Conservation (phyloP, 2,888 invertebrate genomes). For the Tenthredo distinguenda region DNA sequence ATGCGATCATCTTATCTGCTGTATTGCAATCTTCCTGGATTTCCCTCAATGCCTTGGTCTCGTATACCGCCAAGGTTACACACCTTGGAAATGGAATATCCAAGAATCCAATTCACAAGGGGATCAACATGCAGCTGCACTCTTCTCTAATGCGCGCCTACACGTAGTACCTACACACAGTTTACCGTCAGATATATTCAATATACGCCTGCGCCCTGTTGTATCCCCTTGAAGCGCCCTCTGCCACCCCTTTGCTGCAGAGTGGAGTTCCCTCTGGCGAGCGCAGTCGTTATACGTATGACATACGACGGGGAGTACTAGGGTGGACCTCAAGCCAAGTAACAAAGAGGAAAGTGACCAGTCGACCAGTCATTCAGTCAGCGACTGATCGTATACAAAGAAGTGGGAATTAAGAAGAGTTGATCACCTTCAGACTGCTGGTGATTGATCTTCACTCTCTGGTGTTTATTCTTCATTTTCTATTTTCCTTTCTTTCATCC, state of each 20-base stretch:
- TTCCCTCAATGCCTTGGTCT: not conserved
- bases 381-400: not conserved
- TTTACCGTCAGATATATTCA: not conserved
- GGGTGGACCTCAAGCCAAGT: not conserved
- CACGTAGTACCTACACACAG: too few relatives aligned
- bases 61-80: not conserved
- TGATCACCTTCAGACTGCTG: not conserved
- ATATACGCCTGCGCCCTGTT: slow-evolving; percentile 19
- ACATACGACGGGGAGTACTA: not conserved
- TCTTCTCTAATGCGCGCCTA: not conserved
- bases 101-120: not conserved
- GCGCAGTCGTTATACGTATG: slow-evolving; percentile 8
- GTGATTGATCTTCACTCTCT: not conserved
- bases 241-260: not conserved
- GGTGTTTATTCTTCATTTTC: not conserved
- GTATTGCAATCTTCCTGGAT: not conserved
- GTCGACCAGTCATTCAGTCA: not conserved
- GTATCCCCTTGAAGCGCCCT: slow-evolving; percentile 42
- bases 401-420: not conserved
- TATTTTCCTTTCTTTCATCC: not conserved
- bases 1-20: not conserved
- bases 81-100: not conserved
- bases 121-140: not conserved
- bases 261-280: slow-evolving; percentile 13
- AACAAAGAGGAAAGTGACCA: slow-evolving; percentile 2